These are phyloP conservation scores for Alectoris magna DNA, from an alignment of 2,797 vertebrate genomes.

Conservation along the genomic window DNA sequence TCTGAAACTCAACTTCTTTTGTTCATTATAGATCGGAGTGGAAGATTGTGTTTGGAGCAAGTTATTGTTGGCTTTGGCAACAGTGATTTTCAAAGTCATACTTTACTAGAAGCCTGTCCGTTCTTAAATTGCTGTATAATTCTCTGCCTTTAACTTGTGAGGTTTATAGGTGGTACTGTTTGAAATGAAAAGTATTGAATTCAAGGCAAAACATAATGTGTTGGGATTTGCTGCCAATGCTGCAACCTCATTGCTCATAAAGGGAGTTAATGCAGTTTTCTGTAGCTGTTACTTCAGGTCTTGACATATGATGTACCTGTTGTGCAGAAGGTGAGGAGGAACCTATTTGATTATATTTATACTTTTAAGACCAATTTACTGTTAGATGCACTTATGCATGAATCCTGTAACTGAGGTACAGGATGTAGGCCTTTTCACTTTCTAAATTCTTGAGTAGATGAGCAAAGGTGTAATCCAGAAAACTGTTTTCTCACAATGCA, in stretches of 20 bases:
- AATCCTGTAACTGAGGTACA: background rate
- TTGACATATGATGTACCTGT: accelerated
- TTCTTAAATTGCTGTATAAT: background rate
- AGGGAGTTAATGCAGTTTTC: background rate
- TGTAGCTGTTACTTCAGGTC: background rate
- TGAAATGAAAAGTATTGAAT: background rate
- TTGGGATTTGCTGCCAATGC: background rate
- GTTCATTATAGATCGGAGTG: background rate
- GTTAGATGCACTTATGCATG: background rate
- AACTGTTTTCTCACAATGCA: accelerated
- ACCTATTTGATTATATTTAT: background rate
- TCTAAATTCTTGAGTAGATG: background rate
- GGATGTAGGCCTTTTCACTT: background rate
- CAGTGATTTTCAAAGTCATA: background rate
- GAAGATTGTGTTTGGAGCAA: background rate
- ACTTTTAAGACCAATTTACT: background rate
- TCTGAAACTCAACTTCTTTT: background rate
- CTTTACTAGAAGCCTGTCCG: background rate
- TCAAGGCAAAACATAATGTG: background rate
- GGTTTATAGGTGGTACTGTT: background rate
- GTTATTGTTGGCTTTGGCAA: background rate
- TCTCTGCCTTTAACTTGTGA: background rate
- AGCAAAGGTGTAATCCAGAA: background rate
- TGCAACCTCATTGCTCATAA: background rate
- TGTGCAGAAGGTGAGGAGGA: background rate